Base-by-base conservation (phyloP, 2,888 invertebrate species). In the Eremobia ochroleuca region DNA sequence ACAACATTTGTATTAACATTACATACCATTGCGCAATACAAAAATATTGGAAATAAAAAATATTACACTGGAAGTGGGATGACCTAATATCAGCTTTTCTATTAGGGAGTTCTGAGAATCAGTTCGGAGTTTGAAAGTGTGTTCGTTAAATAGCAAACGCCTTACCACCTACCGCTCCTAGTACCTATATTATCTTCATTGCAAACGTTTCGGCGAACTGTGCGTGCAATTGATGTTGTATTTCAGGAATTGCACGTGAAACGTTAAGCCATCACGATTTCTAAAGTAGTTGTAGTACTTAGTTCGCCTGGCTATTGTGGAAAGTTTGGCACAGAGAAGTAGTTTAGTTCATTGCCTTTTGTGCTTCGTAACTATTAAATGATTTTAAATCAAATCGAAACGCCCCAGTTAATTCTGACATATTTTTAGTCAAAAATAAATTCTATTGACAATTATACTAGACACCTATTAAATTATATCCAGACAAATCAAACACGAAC, bases 401-500 rank as follows among this genome's bases (percentile, higher is more conserved):
- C 4, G 5, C n/a, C 18, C 1, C 13, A 21, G 8, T 18, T 21
- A 28, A 43, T n/a, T 31, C 49, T 28, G 43, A 8, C 6, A 67
- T 31, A 40, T 13, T 40, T 49, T 4, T 28, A 4, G 21, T 65
- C 21, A 67, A 55, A 65, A 62, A 34, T 15, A 43, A 15, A 43
- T 43, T 43, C 43, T 15, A 3, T 34, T 21, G 21, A 66, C n/a
- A 25, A 55, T 34, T 31, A 18, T 58, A 59, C n/a, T 21, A 37
- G 25, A 66, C 34, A 25, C 18, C 15, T 49, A 37, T 62, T 77
- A 79, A 75, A 82, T 68, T 72, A 75, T 79, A 80, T 66, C 76
- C 78, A 79, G 70, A 73, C n/a, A 87, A 88, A 88, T 82, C 83
- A 88, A 90, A 88, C 78, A 82, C 64, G 43, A 72, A 67, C 73